These are phyloP conservation scores for Eublepharis macularius DNA, from an alignment of 2,113 vertebrate genomes.

Conservation along the genomic window DNA sequence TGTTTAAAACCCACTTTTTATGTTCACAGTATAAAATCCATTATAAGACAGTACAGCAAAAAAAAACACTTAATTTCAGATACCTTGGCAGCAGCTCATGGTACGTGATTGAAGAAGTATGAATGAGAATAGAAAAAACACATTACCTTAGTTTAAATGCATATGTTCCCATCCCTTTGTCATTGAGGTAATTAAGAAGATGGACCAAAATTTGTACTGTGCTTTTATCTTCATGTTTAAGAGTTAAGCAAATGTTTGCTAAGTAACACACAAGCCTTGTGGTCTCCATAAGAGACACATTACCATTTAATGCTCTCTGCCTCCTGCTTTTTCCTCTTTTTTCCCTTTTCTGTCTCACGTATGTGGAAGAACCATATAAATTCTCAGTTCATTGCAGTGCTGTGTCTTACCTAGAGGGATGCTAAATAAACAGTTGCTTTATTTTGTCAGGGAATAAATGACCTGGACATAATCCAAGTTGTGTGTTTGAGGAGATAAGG, in stretches of 20 bases:
- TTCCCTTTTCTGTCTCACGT: neutral
- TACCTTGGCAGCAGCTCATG: neutral
- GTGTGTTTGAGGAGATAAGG: neutral
- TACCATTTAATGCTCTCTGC: neutral
- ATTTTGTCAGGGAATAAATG: neutral
- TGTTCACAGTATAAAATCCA: neutral
- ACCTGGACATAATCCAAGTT: neutral
- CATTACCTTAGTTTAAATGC: neutral
- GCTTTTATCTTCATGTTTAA: neutral
- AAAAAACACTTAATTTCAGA: fast-evolving
- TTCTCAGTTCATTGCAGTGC: neutral
- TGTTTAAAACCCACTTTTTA: neutral
- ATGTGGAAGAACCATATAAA: neutral
- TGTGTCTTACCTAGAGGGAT: neutral
- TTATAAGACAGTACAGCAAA: neutral
- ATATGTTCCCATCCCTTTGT: neutral
- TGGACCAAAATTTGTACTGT: neutral
- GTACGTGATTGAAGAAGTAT: neutral
- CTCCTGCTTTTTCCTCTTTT: neutral
- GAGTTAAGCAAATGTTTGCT: neutral
- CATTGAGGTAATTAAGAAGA: neutral
- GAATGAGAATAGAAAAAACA: neutral
- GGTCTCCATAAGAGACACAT: neutral
- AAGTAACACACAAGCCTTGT: neutral
- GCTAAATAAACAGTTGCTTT: neutral